Percentiles rank a stretch among this genome's conserved stretches.
Evolutionary conservation across 2,888 invertebrate genomes (phyloP).

Genomic region (Trissolcus brochymenae): DNA sequence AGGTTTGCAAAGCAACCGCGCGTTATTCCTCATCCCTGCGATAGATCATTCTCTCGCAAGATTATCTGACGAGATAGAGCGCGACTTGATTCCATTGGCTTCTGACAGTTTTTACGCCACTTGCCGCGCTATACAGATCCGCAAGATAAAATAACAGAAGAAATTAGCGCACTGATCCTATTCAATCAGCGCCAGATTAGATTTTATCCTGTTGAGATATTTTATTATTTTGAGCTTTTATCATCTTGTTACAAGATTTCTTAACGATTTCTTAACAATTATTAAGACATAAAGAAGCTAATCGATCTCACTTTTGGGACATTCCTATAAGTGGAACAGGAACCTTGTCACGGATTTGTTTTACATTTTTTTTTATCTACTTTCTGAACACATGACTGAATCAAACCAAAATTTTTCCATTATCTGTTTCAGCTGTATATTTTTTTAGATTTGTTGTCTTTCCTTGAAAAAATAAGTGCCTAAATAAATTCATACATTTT

Average conservation of each 20-base stretch:
- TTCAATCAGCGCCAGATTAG: constrained; percentile 50
- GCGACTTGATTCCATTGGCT: constrained; percentile 40
- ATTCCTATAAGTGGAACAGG: no score
- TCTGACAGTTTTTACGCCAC: constrained; percentile 47
- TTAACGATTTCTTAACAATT: constrained; percentile 20
- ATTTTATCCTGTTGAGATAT: constrained; percentile 34
- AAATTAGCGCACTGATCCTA: constrained; percentile 47
- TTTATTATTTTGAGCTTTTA: not conserved
- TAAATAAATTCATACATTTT: no score
- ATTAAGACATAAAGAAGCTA: constrained; percentile 20
- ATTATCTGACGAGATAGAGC: constrained; percentile 46
- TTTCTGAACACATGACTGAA: no score
- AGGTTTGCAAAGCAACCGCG: constrained; percentile 47
- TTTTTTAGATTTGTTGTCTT: no score
- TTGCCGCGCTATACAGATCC: constrained; percentile 33
- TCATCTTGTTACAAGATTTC: constrained; percentile 32
- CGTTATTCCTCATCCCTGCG: constrained; percentile 32
- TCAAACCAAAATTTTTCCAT: no score
- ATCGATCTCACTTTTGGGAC: no score
- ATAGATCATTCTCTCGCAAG: constrained; percentile 38
- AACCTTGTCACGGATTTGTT: no score
- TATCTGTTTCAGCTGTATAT: no score
- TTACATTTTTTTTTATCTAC: no score
- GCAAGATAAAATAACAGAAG: constrained; percentile 44
- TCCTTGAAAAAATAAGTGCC: no score